Base-by-base conservation (phyloP, 2,888 invertebrate genomes). In the Phortica magna region DNA sequence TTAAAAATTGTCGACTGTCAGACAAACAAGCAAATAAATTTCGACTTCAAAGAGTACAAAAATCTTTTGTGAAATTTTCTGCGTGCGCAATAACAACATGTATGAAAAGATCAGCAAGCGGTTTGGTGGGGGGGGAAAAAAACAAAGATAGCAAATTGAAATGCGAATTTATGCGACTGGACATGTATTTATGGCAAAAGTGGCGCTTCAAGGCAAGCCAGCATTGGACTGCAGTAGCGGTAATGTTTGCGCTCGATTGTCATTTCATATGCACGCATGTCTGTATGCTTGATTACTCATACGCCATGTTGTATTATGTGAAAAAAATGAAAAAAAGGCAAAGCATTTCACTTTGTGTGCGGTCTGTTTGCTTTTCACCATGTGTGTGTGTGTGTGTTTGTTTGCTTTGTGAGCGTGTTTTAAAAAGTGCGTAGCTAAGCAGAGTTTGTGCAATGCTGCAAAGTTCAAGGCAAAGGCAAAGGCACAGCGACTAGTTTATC, bases 21-120 rank as follows among this genome's bases (percentile, higher is more conserved):
- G 78, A 84, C 87, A 85, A 85, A 85, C 85, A 85, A 86, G 85
- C 77, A 83, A 84, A 85, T 85, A 87, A 87, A 85, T 85, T 84
- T 55, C 70, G 48, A n/a, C 64, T 19, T 61, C 61, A 61, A 22
- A 61, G 19, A 12, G 61, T 9, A n/a, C n/a, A 31, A 31, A 31
- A 31, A 31, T 61, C 10, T 61, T 61, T 48, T 48, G 9, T 48
- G 48, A 2, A 48, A 2, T 6, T 9, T 61, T 61, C 19, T 7
- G 12, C 31, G n/a, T n/a, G n/a, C n/a, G n/a, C n/a, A n/a, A n/a
- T n/a, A 19, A 19, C 19, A 55, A 55, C 17, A 55, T 55, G 0
- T 9, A 55, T 10, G 12, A 9, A 55, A 55, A 55, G n/a, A n/a
- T n/a, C n/a, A 55, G 6, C 10, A n/a, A n/a, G 55, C 14, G 5